Conservation (phyloP, 2,113 vertebrate species). For the Corvus cornix region DNA sequence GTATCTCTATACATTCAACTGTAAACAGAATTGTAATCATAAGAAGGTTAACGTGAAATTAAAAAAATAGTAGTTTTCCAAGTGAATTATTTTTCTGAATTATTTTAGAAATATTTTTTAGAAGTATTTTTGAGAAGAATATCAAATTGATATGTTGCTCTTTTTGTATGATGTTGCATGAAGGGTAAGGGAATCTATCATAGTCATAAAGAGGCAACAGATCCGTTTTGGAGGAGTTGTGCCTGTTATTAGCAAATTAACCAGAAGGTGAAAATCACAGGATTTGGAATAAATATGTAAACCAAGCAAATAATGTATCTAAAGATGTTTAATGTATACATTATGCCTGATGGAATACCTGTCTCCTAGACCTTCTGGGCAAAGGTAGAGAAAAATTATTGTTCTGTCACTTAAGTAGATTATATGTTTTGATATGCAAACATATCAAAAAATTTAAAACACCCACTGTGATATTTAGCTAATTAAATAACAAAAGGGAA, state of each 20-base stretch:
- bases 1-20: background rate
- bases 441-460: background rate
- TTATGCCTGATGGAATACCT: background rate
- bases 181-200: background rate
- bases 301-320: background rate
- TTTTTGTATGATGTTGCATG: background rate
- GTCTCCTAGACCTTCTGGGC: background rate
- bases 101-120: background rate
- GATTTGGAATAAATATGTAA: background rate
- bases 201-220: background rate
- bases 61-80: background rate
- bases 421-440: background rate
- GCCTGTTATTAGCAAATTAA: background rate
- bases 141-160: background rate
- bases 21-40: background rate
- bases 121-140: background rate
- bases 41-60: background rate
- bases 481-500: background rate
- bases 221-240: background rate
- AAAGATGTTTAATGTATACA: background rate
- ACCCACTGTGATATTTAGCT: background rate
- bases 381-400: background rate
- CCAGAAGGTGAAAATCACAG: background rate
- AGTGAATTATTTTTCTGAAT: background rate
- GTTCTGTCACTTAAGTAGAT: background rate